Conservation (phyloP, 2,888 invertebrate genomes). For the Drosophila acutilabella region DNA sequence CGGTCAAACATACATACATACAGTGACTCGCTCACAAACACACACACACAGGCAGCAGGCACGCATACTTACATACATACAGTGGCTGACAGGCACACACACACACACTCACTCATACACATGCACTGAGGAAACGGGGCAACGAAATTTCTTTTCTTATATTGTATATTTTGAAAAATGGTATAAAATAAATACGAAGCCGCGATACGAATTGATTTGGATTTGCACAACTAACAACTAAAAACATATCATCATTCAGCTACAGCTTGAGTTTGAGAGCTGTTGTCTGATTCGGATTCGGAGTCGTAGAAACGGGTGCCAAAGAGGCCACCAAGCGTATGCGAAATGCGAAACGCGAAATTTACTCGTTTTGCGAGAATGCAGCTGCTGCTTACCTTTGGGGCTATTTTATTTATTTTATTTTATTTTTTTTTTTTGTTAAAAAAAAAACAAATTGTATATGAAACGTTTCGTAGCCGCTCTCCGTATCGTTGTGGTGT, state of each 20-base stretch:
- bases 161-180: conserved; percentile 28
- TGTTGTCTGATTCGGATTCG: conserved; percentile 17
- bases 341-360: conserved; percentile 32
- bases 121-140: conserved; percentile 40
- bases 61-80: conserved; percentile 34
- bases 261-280: conserved; percentile 47
- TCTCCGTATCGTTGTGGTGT: conserved; percentile 10
- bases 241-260: conserved; percentile 54
- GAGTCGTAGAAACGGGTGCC: conserved; percentile 28
- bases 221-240: conserved; percentile 59
- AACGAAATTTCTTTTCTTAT: conserved; percentile 63
- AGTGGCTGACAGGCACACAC: conserved; percentile 23
- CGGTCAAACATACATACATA: conserved; percentile 23
- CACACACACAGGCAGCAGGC: conserved; percentile 22
- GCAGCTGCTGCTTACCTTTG: conserved; percentile 62
- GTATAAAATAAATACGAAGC: conserved; percentile 29
- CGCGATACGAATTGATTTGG: conserved; percentile 35
- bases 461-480: conserved; percentile 8
- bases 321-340: conserved; percentile 36
- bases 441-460: conserved; percentile 15
- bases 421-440: conserved; percentile 10
- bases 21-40: conserved; percentile 29
- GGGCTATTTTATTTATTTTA: background rate
- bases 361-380: conserved; percentile 31
- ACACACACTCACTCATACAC: conserved; percentile 37